Evolutionary conservation across 2,797 vertebrate genomes (phyloP), one percentile per base, ranked within the genome.

Genomic region (Gastrophryne carolinensis): DNA sequence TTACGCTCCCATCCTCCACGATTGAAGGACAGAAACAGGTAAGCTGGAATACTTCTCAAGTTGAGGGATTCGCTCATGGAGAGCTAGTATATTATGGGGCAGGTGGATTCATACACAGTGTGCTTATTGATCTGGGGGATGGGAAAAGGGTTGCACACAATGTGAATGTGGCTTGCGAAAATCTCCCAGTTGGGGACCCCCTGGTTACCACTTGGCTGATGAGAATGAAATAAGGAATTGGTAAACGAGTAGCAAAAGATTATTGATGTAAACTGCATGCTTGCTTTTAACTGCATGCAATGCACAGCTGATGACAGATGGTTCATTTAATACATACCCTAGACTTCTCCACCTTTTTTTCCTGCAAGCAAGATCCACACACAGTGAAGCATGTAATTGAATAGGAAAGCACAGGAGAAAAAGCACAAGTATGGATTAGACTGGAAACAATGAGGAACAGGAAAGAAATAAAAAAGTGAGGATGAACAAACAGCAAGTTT

Each of bases 301-400:
- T 91, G 90, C 93, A 93, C 91, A 91, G 77, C 71, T 78, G 86
- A 90, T 91, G 90, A 86, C 80, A 86, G 78, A 83, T 82, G 84
- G 86, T 87, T 89, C 85, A 86, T 82, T 82, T 88, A 89, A 89
- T 90, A 98, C 97, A 98, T 95, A 98, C 97, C 97, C 97, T 93
- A 98, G 94, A 95, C 97, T 98, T 90, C 97, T 98, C 97, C 96
- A 98, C 90, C 96, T 96, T 95, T 98, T 98, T 96, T 98, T 98
- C 95, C 97, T 98, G 93, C 85, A 96, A 96, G 94, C 94, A 91
- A 95, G 94, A 96, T 91, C 93, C 86, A 94, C 91, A 95, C 92
- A 95, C 93, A 96, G 96, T 95, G 94, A 96, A 94, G 94, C 91
- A 90, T 93, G 91, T 92, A 86, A 95, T 91, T 91, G 91, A 87